These are phyloP conservation scores for Tipula helvola DNA, from an alignment of 2,888 invertebrate genomes.

Conservation along the genomic window DNA sequence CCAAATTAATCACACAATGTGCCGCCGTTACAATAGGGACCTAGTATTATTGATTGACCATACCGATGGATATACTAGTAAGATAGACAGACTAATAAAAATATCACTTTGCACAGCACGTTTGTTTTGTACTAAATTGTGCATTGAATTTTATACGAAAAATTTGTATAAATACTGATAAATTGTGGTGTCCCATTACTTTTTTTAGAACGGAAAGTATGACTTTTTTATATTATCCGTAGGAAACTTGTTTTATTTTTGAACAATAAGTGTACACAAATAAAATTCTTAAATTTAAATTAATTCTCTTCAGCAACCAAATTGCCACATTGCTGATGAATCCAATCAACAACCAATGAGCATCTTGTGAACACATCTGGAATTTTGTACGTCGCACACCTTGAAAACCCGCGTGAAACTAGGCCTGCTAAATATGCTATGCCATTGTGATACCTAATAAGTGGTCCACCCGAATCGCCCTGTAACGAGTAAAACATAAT, in stretches of 20 bases:
- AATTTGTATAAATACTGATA: no score
- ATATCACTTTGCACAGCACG: background rate
- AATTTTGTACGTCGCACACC: background rate
- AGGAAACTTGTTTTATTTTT: background rate
- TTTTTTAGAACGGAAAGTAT: background rate
- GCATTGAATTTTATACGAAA: background rate
- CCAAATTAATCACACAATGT: slow-evolving; percentile 11
- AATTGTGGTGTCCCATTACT: no score
- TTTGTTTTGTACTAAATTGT: background rate
- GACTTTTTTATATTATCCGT: background rate
- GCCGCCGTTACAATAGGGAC: slow-evolving; percentile 12
- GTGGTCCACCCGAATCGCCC: slow-evolving; percentile 15
- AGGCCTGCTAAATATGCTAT: background rate
- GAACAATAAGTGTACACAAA: no score
- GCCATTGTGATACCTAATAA: background rate
- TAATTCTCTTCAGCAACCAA: background rate
- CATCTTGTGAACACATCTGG: slow-evolving; percentile 13
- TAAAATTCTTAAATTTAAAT: background rate
- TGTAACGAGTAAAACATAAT: background rate
- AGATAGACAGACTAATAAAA: background rate
- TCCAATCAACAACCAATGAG: slow-evolving; percentile 10
- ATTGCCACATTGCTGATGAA: background rate
- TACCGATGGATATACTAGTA: slow-evolving; percentile 6
- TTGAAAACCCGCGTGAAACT: slow-evolving; percentile 10
- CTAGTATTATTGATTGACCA: slow-evolving; percentile 10